phyloP scores from a whole-genome alignment of 2,888 invertebrate species.

The Papilio demoleus region DNA sequence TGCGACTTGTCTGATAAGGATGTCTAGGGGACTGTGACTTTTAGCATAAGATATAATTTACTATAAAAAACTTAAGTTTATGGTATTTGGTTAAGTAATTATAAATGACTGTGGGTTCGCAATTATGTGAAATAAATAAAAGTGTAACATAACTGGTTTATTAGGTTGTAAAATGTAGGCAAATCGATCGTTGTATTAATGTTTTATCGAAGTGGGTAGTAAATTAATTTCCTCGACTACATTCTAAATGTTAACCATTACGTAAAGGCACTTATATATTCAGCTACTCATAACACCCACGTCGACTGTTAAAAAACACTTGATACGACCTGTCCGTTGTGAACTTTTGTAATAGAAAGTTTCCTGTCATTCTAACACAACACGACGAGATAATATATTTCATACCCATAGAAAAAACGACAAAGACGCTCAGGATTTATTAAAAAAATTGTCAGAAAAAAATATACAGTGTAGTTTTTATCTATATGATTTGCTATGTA shows the following conservation, averaged over 20 bases:
- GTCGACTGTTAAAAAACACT: conserved; percentile 11
- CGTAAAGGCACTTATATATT: conserved; percentile 2
- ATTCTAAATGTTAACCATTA: background rate
- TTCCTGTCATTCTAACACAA: conserved; percentile 11
- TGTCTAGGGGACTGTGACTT: no score
- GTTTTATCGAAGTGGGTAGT: no score
- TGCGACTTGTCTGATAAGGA: no score
- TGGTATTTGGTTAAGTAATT: no score
- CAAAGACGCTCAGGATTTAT: background rate
- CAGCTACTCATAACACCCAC: background rate
- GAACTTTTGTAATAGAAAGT: conserved; percentile 39
- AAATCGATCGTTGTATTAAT: no score
- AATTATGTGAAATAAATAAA: no score
- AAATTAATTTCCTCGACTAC: background rate
- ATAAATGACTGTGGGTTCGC: no score
- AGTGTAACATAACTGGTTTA: no score
- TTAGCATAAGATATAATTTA: no score
- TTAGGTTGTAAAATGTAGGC: no score
- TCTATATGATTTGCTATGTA: background rate
- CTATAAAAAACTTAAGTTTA: no score
- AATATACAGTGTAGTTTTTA: background rate
- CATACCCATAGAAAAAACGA: background rate
- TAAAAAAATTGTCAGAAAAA: background rate
- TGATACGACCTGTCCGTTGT: background rate
- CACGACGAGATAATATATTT: background rate